phyloP scores from a whole-genome alignment of 2,797 vertebrate genomes.

The Schizopygopsis malacanthus region DNA sequence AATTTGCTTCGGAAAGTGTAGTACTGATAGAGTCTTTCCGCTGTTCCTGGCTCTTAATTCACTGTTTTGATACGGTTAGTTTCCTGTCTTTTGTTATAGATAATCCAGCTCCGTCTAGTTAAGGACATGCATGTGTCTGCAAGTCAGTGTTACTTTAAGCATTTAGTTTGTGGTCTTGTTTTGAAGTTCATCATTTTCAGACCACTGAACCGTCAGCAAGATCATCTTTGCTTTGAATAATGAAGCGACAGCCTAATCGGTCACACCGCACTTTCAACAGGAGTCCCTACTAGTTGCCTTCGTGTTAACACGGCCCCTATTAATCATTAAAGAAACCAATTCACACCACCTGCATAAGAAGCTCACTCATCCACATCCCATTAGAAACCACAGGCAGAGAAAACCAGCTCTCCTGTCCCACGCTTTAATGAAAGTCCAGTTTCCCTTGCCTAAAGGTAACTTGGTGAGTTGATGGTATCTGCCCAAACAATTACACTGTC shows the following conservation, averaged over 20 bases:
- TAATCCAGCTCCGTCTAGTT: constrained; percentile 39
- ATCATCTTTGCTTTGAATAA: constrained; percentile 21
- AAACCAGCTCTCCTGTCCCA: constrained; percentile 77
- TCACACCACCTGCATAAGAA: constrained; percentile 43
- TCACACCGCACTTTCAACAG: constrained; percentile 36
- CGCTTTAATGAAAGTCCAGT: constrained; percentile 87
- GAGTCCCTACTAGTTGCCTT: constrained; percentile 45
- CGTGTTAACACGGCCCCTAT: constrained; percentile 47
- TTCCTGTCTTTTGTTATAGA: constrained; percentile 42
- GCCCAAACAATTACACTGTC: constrained; percentile 87
- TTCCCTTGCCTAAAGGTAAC: constrained; percentile 82
- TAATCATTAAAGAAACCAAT: constrained; percentile 59
- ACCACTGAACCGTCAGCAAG: neutral
- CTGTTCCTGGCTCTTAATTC: constrained; percentile 17
- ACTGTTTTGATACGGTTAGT: constrained; percentile 38
- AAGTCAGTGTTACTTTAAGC: constrained; percentile 1
- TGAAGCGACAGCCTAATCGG: constrained; percentile 24
- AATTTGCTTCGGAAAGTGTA: neutral
- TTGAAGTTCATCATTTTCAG: constrained; percentile 23
- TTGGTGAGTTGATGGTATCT: constrained; percentile 82
- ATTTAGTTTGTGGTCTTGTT: constrained; percentile 5
- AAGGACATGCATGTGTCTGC: neutral
- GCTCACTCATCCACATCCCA: constrained; percentile 68
- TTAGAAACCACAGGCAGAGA: constrained; percentile 80
- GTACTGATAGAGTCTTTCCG: neutral